These are phyloP conservation scores for Drosophila prosaltans DNA, from an alignment of 1,140 invertebrate genomes.

Conservation along the genomic window DNA sequence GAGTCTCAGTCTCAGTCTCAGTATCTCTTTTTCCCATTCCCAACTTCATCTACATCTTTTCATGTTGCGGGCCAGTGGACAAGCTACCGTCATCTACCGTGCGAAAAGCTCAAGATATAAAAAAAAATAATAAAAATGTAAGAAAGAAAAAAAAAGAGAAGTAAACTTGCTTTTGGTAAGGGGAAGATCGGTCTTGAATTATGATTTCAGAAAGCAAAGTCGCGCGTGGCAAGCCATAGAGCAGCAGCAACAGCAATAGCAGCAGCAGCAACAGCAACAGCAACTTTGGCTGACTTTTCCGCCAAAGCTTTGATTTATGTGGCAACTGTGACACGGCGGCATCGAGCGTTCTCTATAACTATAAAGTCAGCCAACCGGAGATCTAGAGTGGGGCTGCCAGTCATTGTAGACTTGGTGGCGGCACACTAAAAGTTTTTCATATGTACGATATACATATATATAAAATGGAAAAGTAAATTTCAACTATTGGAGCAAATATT, in stretches of 20 bases:
- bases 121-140: conserved; percentile 27
- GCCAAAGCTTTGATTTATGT: conserved; percentile 71
- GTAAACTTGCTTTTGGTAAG: conserved; percentile 44
- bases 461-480: conserved; percentile 3
- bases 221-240: conserved; percentile 64
- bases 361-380: conserved; percentile 35
- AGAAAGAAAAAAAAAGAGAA: conserved; percentile 14
- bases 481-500: not conserved
- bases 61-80: conserved; percentile 24
- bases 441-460: not conserved
- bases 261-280: conserved; percentile 35
- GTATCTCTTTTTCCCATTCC: conserved; percentile 3
- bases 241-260: conserved; percentile 22
- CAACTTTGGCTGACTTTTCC: conserved; percentile 68
- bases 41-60: not conserved
- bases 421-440: not conserved
- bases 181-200: conserved; percentile 45
- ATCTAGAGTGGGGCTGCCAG: conserved; percentile 26
- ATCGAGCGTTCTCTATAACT: conserved; percentile 71
- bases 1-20: not conserved
- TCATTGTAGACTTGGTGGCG: conserved; percentile 56
- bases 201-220: conserved; percentile 67
- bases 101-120: conserved; percentile 59
- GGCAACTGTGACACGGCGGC: conserved; percentile 71
- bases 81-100: conserved; percentile 27